Evolutionary conservation across 2,797 vertebrate genomes (phyloP), one percentile per base, ranked within the genome.

Genomic region (Acipenser transmontanus): DNA sequence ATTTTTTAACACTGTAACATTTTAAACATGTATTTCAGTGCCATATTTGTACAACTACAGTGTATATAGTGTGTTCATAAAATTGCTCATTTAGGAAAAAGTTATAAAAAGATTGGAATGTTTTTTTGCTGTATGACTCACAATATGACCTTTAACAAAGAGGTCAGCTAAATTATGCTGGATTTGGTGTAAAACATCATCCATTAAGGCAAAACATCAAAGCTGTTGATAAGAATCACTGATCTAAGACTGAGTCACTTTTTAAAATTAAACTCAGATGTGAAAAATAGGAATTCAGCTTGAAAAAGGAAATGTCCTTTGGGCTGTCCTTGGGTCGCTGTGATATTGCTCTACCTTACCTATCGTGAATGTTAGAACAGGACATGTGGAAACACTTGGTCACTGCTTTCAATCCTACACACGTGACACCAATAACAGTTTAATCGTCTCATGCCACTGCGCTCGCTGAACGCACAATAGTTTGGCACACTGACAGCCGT

Each of bases 401-500:
- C 68, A 13, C 59, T 65, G 14, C 51, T 54, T 51, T 62, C 34
- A 62, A 50, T 60, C 54, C 59, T 61, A 51, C 47, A 70, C 68
- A 74, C 67, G 61, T 66, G 70, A 76, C 62, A 67, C 77, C 74
- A 73, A 75, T 72, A 61, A 62, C 67, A 75, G 72, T 75, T 75
- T 73, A 73, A 71, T 52, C 67, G 70, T 17, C 68, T 65, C 59
- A 56, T 68, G 70, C 68, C 71, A 68, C 49, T 49, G 63, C n/a
- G 7, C 56, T 70, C 62, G 47, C 62, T 50, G 49, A 14, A 13
- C 56, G 70, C 71, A 78, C 73, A 78, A 77, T 74, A 49, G 34
- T 54, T 62, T 71, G 78, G 73, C 82, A 72, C 65, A 66, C 68
- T 75, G 73, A 76, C 73, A 68, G 76, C 68, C 70, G 64, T 69